These are phyloP conservation scores for Rapana venosa DNA, from an alignment of 2,888 invertebrate species.

Conservation along the genomic window DNA sequence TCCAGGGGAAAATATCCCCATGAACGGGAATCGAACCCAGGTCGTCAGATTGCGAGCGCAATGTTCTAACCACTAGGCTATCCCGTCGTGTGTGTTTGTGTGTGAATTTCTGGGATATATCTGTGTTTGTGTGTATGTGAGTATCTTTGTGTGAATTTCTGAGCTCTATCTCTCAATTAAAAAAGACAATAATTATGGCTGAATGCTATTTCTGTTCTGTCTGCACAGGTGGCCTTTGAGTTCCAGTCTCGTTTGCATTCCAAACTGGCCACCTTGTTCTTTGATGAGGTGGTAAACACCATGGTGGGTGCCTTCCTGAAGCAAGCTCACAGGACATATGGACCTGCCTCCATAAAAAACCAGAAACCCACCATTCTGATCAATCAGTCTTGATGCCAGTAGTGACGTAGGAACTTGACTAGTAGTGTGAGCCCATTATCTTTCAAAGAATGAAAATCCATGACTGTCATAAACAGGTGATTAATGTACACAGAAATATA, in stretches of 20 bases:
- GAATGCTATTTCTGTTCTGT: slow-evolving; percentile 21
- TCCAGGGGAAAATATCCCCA: too few relatives aligned
- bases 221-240: slow-evolving; percentile 84
- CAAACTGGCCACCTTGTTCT: slow-evolving; percentile 93
- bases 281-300: slow-evolving; percentile 94
- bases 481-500: too few relatives aligned
- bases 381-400: slow-evolving; percentile 61
- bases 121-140: slow-evolving; percentile 16
- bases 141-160: not conserved
- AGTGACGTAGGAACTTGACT: not conserved
- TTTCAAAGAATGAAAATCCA: not conserved
- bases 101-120: not conserved
- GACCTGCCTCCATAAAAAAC: slow-evolving; percentile 79
- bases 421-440: not conserved
- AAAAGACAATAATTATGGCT: not conserved
- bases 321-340: slow-evolving; percentile 89
- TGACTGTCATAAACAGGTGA: not conserved
- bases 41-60: too few relatives aligned
- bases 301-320: slow-evolving; percentile 96
- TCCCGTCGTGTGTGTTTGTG: too few relatives aligned
- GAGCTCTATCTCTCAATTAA: not conserved
- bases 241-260: slow-evolving; percentile 93
- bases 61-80: too few relatives aligned
- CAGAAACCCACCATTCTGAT: slow-evolving; percentile 65
- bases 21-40: too few relatives aligned